Percentiles rank a stretch among this genome's conserved stretches.
Conservation (phyloP, 2,113 vertebrate genomes). For the Lanius ludovicianus region DNA sequence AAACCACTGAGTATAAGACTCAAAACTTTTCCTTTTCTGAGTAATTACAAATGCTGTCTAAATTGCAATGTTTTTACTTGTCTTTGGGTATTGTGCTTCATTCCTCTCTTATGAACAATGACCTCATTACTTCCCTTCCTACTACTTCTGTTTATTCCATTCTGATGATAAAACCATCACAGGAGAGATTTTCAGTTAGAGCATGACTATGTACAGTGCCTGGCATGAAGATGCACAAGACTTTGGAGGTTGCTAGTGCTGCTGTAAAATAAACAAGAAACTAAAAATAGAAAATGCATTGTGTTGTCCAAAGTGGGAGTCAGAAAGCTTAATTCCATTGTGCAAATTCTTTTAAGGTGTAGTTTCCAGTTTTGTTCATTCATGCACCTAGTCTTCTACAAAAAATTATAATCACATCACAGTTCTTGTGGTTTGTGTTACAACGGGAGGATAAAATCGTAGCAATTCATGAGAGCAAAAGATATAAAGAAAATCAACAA, state of each 20-base stretch:
- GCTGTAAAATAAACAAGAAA: background rate
- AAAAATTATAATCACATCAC: slow-evolving; percentile 21
- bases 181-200: background rate
- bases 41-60: background rate
- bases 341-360: background rate
- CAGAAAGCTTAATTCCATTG: background rate
- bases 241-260: background rate
- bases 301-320: background rate
- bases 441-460: slow-evolving; percentile 47
- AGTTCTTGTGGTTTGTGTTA: slow-evolving; percentile 33
- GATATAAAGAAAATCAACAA: slow-evolving; percentile 71
- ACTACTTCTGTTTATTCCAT: background rate
- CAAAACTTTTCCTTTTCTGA: background rate
- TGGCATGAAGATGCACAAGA: background rate
- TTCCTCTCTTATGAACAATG: background rate
- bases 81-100: background rate
- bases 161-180: background rate
- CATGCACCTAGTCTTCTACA: background rate
- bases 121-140: background rate
- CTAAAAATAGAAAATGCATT: background rate
- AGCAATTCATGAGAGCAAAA: slow-evolving; percentile 65
- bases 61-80: background rate
- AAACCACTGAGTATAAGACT: background rate
- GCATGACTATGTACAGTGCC: accelerated
- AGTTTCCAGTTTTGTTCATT: background rate